phyloP scores from a whole-genome alignment of 2,888 invertebrate species.

The Drosophila cracens region DNA sequence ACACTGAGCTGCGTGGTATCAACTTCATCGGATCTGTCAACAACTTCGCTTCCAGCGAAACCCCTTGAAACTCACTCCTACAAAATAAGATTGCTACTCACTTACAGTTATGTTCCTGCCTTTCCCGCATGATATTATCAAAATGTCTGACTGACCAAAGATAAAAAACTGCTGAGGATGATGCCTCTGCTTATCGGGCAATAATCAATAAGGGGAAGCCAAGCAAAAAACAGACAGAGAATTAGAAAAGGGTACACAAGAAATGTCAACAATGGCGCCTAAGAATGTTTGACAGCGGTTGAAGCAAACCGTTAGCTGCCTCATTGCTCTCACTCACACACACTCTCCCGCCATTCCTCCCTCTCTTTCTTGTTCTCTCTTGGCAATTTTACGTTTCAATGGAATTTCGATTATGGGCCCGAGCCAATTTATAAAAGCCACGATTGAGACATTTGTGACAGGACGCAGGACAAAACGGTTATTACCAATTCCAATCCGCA shows the following conservation, averaged over 20 bases:
- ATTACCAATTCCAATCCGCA: conserved; percentile 54
- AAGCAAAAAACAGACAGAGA: conserved; percentile 17
- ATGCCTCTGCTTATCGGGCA: conserved; percentile 38
- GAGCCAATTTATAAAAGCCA: conserved; percentile 74
- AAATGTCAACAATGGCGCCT: conserved; percentile 67
- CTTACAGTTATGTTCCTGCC: conserved; percentile 26
- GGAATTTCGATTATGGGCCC: conserved; percentile 81
- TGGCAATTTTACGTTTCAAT: conserved; percentile 83
- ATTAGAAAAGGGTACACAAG: conserved; percentile 49
- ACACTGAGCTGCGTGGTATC: conserved; percentile 17
- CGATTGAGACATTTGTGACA: conserved; percentile 77
- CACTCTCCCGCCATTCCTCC: conserved; percentile 3
- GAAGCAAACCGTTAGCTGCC: conserved; percentile 53
- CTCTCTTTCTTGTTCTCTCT: conserved; percentile 4
- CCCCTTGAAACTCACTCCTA: conserved; percentile 25
- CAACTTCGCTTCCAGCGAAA: conserved; percentile 27
- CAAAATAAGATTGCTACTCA: conserved; percentile 9
- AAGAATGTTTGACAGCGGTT: conserved; percentile 42
- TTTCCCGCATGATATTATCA: conserved; percentile 36
- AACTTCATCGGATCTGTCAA: conserved; percentile 42
- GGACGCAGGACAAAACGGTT: conserved; percentile 69
- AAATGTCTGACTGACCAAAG: conserved; percentile 44
- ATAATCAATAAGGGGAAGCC: conserved; percentile 49
- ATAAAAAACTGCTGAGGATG: conserved; percentile 19
- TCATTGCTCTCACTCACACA: conserved; percentile 11